phyloP scores from a whole-genome alignment of 2,888 invertebrate genomes.

The Lingula anatina region DNA sequence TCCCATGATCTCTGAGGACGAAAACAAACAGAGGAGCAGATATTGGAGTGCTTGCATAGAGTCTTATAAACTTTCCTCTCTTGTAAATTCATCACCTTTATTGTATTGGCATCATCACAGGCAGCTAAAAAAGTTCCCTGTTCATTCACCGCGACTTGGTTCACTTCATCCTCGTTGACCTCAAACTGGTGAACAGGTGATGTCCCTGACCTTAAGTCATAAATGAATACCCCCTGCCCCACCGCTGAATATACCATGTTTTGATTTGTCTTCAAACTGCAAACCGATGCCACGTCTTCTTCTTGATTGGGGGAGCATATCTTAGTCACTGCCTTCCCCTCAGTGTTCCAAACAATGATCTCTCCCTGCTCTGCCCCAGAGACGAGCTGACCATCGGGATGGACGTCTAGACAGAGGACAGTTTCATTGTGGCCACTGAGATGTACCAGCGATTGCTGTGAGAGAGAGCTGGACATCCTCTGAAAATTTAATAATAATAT shows the following conservation, averaged over 20 bases:
- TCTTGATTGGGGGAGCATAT: slow-evolving; percentile 16
- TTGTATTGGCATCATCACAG: slow-evolving; percentile 45
- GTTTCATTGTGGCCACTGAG: slow-evolving; percentile 29
- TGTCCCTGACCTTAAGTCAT: slow-evolving; percentile 24
- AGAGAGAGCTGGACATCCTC: too few relatives aligned
- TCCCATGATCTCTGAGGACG: slow-evolving; percentile 35
- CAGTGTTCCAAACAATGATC: slow-evolving; percentile 35
- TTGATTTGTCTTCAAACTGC: slow-evolving; percentile 27
- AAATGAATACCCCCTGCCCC: slow-evolving; percentile 26
- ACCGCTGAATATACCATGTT: slow-evolving; percentile 33
- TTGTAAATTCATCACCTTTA: slow-evolving; percentile 38
- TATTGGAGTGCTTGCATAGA: slow-evolving; percentile 46
- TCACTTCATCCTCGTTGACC: slow-evolving; percentile 43
- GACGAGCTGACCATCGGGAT: slow-evolving; percentile 17
- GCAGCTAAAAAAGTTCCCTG: slow-evolving; percentile 41
- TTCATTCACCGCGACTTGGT: slow-evolving; percentile 38
- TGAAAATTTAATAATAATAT: too few relatives aligned
- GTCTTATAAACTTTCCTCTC: slow-evolving; percentile 38
- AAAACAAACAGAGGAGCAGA: slow-evolving; percentile 42
- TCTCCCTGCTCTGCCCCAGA: slow-evolving; percentile 36
- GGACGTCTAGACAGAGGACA: slow-evolving; percentile 31
- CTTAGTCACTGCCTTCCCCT: too few relatives aligned
- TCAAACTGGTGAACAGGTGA: slow-evolving; percentile 22
- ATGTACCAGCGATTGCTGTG: too few relatives aligned
- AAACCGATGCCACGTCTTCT: slow-evolving; percentile 35